Evolutionary conservation across 2,888 invertebrate genomes (phyloP).

Genomic region (Agapetus fuscipes): DNA sequence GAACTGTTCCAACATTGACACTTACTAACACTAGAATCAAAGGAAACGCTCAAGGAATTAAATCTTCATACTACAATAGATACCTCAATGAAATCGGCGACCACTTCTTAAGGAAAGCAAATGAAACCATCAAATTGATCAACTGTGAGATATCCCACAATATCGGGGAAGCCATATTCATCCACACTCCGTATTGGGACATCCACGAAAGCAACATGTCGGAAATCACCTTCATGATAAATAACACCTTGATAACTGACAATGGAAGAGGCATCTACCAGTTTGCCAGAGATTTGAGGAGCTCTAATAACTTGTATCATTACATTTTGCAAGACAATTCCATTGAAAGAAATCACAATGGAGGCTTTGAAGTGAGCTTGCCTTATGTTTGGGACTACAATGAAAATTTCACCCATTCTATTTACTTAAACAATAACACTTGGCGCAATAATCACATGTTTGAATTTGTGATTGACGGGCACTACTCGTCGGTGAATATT

Average conservation of each 20-base stretch:
- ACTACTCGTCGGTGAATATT: conserved; percentile 84
- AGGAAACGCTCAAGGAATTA: conserved; percentile 71
- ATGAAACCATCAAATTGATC: conserved; percentile 74
- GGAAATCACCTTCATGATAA: conserved; percentile 83
- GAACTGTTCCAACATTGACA: conserved; percentile 68
- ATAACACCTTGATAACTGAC: conserved; percentile 72
- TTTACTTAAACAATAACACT: conserved; percentile 78
- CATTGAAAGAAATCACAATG: conserved; percentile 73
- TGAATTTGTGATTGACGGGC: conserved; percentile 79
- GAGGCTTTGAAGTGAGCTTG: conserved; percentile 80
- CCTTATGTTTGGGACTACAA: conserved; percentile 96
- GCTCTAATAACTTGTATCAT: conserved; percentile 95
- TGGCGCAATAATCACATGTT: conserved; percentile 83
- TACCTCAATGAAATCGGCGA: conserved; percentile 79
- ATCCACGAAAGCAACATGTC: conserved; percentile 78
- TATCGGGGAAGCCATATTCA: conserved; percentile 66
- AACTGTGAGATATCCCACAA: conserved; percentile 77
- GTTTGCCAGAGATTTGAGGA: conserved; percentile 84
- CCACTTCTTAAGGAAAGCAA: conserved; percentile 76
- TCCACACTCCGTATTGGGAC: conserved; percentile 81
- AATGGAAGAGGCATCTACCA: conserved; percentile 85
- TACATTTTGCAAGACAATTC: conserved; percentile 83
- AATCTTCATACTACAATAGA: conserved; percentile 79
- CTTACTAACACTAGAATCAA: conserved; percentile 65
- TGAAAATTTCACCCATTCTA: conserved; percentile 87